Evolutionary conservation across 2,797 vertebrate genomes (phyloP).

Genomic region (Momotus momota): DNA sequence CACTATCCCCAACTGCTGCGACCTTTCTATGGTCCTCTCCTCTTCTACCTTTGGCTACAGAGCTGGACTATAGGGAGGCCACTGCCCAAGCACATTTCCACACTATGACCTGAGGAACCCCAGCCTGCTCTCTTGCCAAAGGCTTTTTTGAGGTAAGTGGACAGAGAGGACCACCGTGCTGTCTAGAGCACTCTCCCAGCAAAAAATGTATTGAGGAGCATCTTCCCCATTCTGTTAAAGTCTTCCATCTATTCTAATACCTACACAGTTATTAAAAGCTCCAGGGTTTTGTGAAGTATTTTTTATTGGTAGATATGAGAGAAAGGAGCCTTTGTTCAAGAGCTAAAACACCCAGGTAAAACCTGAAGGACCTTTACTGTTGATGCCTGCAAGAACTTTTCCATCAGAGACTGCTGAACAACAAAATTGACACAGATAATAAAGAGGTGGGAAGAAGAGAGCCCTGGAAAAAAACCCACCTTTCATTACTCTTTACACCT

Average conservation of each 20-base stretch:
- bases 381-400: background rate
- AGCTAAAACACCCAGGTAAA: background rate
- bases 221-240: background rate
- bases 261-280: constrained; percentile 43
- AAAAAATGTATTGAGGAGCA: background rate
- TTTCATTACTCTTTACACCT: background rate
- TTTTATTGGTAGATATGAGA: constrained; percentile 33
- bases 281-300: background rate
- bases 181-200: background rate
- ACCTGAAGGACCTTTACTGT: background rate
- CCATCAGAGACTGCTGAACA: background rate
- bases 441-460: background rate
- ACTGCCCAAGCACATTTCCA: background rate
- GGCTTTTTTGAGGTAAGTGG: background rate
- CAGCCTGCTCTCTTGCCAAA: background rate
- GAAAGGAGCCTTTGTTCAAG: constrained; percentile 4
- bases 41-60: background rate
- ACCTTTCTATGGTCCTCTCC: background rate
- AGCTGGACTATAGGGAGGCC: background rate
- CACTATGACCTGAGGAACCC: rapidly evolving
- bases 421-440: background rate
- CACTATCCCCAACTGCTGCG: background rate
- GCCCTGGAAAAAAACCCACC: background rate
- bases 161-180: background rate
- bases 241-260: background rate